A percentile compares a stretch with the other conserved stretches of the same genome.
phyloP scores from a whole-genome alignment of 2,113 vertebrate genomes.

The Anolis sagrei region DNA sequence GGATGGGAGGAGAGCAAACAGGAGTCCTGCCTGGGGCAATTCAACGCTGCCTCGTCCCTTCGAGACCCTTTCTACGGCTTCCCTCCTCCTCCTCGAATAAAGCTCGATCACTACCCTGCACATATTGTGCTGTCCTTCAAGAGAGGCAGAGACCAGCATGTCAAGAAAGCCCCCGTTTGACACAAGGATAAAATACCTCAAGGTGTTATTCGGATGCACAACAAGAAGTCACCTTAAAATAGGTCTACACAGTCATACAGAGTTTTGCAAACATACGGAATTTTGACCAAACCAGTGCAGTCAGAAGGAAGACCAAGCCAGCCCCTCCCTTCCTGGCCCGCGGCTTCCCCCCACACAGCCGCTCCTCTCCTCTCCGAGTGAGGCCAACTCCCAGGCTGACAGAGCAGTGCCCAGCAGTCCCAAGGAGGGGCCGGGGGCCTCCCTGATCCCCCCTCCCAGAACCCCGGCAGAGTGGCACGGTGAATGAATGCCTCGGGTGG shows the following conservation, averaged over 20 bases:
- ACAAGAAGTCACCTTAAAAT: constrained; percentile 74
- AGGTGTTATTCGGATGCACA: constrained; percentile 72
- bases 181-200: constrained; percentile 70
- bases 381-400: not conserved
- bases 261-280: constrained; percentile 71
- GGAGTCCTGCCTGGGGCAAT: constrained; percentile 14
- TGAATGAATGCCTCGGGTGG: not conserved
- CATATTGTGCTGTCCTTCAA: constrained; percentile 9
- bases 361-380: no score
- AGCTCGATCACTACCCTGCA: no score
- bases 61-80: not conserved
- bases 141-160: constrained; percentile 48
- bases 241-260: constrained; percentile 66
- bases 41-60: not conserved
- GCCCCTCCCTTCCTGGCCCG: not conserved
- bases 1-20: not conserved
- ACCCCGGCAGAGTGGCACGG: not conserved
- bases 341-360: no score
- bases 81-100: constrained; percentile 37
- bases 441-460: not conserved
- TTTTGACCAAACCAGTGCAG: constrained; percentile 66
- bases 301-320: constrained; percentile 58
- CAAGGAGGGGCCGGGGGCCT: no score
- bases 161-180: constrained; percentile 61
- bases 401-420: not conserved